Base-by-base conservation (phyloP, 2,113 vertebrate genomes). In the Tretioscincus oriximinensis region DNA sequence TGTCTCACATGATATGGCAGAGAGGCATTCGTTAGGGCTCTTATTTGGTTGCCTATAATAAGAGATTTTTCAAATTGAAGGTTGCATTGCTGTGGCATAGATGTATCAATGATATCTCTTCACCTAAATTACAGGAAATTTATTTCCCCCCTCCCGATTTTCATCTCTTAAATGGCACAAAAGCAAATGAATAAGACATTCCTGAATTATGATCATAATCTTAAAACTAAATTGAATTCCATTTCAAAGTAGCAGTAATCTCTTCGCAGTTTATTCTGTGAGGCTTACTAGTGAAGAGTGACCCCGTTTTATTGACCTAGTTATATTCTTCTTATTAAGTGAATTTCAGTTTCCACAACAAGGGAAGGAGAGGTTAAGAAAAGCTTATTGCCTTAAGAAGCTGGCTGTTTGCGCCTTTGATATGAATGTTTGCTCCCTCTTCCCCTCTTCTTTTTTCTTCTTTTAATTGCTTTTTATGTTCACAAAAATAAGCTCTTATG, bases 61-160 rank as follows among this genome's bases (percentile, higher is more conserved):
- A 66, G 76, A 86, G 74, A 78, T 21, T n/a, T 58, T 67, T 26
- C 4, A 4, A 64, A 28, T 51, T 85, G 71, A 78, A 85, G 14
- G 67, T 78, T 85, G 26, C 31, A 26, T 18, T 70, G 45, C 47
- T 4, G 8, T 75, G 76, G n/a, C 28, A 71, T 75, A 80, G 64
- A 86, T 86, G 31, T 24, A 68, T 81, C 28, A 31, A 65, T 51
- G 58, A 78, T 35, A 54, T 74, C 26, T 7, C 4, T 8, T 79
- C 51, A 9, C 87, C 82, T 74, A 18, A 83, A 85, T 24, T 86
- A 41, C 64, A 80, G 28, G 21, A 67, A 49, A 70, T 5, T 7
- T 68, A 85, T 73, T 31, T 89, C 71, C 28, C 88, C 67, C 31
- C 83, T 89, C 67, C 31, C 83, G 29, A 71, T 80, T 69, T 58